Percentiles rank a stretch among this genome's conserved stretches.
phyloP scores from a whole-genome alignment of 2,797 vertebrate species.

The Alca torda region DNA sequence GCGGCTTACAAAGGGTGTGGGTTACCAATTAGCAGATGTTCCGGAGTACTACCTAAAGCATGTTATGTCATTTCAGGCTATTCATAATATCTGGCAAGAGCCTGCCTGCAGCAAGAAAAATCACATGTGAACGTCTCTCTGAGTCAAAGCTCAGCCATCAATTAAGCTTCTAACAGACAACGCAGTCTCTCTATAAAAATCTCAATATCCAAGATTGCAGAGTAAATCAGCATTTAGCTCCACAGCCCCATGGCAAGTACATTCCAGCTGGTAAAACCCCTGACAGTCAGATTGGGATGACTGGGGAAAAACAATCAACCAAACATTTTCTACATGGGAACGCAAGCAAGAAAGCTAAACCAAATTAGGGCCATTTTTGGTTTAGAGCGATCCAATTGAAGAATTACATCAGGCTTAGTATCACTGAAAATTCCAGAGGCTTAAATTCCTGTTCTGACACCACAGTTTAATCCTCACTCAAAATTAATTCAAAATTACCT shows the following conservation, averaged over 20 bases:
- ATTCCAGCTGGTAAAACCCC: neutral
- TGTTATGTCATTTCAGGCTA: neutral
- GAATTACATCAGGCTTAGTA: neutral
- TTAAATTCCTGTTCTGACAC: neutral
- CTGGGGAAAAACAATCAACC: accelerated
- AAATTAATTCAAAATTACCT: neutral
- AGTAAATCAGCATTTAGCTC: neutral
- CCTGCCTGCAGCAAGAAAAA: neutral
- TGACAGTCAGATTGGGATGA: neutral
- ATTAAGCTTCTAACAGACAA: neutral
- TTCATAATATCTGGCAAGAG: neutral
- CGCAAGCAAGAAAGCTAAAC: neutral
- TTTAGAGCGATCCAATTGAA: neutral
- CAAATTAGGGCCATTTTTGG: neutral
- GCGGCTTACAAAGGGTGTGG: no score
- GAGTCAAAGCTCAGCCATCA: neutral
- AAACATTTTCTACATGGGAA: neutral
- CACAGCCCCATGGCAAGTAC: neutral
- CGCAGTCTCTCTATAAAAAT: neutral
- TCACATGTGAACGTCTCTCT: accelerated
- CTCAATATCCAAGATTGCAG: neutral
- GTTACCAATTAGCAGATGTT: neutral
- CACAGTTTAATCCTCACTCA: neutral
- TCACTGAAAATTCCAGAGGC: neutral
- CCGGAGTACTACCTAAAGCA: neutral